A percentile compares a stretch with the other conserved stretches of the same genome.
These are phyloP conservation scores for Hipparchia semele DNA, from an alignment of 2,888 invertebrate species.

Conservation along the genomic window DNA sequence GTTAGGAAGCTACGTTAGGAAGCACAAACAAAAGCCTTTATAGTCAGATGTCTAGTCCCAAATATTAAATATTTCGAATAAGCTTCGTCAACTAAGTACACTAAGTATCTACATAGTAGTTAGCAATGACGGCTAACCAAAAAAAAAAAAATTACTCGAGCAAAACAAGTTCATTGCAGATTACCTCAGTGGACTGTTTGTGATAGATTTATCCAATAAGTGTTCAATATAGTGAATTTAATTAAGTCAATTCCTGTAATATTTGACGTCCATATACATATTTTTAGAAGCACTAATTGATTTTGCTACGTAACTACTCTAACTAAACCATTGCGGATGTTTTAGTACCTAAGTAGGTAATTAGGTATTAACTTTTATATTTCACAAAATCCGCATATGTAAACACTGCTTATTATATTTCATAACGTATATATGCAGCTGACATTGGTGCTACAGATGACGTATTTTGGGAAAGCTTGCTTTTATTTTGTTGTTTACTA, in stretches of 20 bases:
- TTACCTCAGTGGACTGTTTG: conserved; percentile 80
- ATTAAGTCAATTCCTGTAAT: conserved; percentile 76
- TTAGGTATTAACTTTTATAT: background rate
- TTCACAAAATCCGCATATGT: conserved; percentile 10
- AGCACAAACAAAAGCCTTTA: conserved; percentile 65
- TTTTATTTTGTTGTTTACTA: conserved; percentile 22
- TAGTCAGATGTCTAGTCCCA: conserved; percentile 81
- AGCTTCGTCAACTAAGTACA: conserved; percentile 59
- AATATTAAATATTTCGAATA: conserved; percentile 66
- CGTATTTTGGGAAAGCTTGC: conserved; percentile 46
- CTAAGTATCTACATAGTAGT: conserved; percentile 39
- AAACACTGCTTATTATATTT: conserved; percentile 35
- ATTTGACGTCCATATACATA: conserved; percentile 68
- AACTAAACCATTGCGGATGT: background rate
- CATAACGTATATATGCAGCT: conserved; percentile 67
- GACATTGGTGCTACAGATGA: conserved; percentile 77
- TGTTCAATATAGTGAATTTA: conserved; percentile 77
- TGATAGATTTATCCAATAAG: conserved; percentile 82
- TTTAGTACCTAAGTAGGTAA: background rate
- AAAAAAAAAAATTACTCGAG: conserved; percentile 49
- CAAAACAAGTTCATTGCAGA: conserved; percentile 67
- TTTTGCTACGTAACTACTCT: conserved; percentile 46
- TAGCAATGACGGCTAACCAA: conserved; percentile 46
- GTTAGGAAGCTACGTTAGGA: conserved; percentile 30
- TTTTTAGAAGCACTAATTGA: conserved; percentile 41